Base-by-base conservation (phyloP, 2,797 vertebrate genomes). In the Pangasius mekongensis region DNA sequence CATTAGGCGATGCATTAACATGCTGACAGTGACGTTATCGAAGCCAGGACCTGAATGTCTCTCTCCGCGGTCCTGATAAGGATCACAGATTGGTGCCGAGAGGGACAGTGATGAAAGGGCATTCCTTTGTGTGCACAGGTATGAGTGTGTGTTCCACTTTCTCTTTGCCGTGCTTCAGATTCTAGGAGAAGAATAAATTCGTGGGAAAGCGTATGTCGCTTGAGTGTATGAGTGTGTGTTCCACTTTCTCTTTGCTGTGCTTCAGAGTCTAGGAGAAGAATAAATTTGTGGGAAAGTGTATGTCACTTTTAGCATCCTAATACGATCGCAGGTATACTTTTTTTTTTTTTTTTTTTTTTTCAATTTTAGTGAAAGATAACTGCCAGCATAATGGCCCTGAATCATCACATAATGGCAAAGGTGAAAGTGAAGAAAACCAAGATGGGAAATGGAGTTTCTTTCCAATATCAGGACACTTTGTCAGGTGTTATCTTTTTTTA, bases 101-200 rank as follows among this genome's bases (percentile, higher is more conserved):
- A 77, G 87, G 71, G 87, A 84, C 82, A 84, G 56, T 78, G 73
- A 78, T 78, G 60, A 74, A 85, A 83, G 81, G 58, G 30, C 60
- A 62, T 74, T 54, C 33, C 22, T 58, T 93, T 94, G 94, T 91
- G 91, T 94, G 86, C 69, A 92, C 93, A 93, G 94, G 89, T 93
- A 95, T 94, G 93, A 91, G 52, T 62, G 90, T 93, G 93, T 93
- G 85, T 92, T 83, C 91, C 90, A 92, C 92, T 93, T 93, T 94
- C 93, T 94, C 94, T 93, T 93, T 91, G 94, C 92, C 93, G 90
- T 91, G 90, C 92, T 92, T 93, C 86, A 91, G 92, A 93, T 89
- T 94, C 94, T 94, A 95, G 94, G 92, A 93, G 94, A 90, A 92
- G 93, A 94, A 96, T 95, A 95, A 94, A 94, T 96, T 95, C 93